Evolutionary conservation across 2,113 vertebrate genomes (phyloP), one percentile per base, ranked within the genome.

Genomic region (Amphiprion percula): DNA sequence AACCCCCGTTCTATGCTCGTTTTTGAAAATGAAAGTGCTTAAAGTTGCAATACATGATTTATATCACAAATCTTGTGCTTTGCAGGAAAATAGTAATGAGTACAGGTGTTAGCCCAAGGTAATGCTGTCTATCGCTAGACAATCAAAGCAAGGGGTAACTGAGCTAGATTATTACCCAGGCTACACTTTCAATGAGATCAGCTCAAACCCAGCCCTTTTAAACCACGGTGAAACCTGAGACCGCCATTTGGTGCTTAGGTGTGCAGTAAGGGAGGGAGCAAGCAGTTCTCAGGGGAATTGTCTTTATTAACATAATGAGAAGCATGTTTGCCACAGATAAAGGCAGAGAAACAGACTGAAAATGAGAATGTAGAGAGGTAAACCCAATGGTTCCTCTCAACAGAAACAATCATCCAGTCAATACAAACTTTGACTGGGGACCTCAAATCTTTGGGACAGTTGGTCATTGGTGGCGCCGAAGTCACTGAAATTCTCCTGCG

Each of bases 311-410:
- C 50, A 83, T 73, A 80, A 65, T 66, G 54, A 82, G 50, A 47
- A 16, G 54, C 37, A 15, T 62, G 72, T 70, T 82, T 50, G 60
- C 68, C 76, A 15, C 50, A 62, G 62, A 75, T 24, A 33, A 75
- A 67, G 24, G n/a, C 55, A 19, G 49, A 66, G 39, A 23, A 47
- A 69, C 30, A 44, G 44, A 9, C 23, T 53, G 61, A 50, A 79
- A 62, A 82, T 83, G 58, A 61, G 67, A 79, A 82, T 62, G 54
- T 39, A n/a, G 21, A 10, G 37, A 74, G 28, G 52, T 72, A 79
- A 53, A 60, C 26, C 50, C 6, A 30, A 24, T 14, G 7, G 15
- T 66, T 67, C 72, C 67, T 49, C 72, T 80, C 61, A 26, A 50
- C 49, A 71, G 61, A 49, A 70, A 56, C 39, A 67, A 56, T 67